Evolutionary conservation across 2,113 vertebrate genomes (phyloP).

Genomic region (Garra rufa): DNA sequence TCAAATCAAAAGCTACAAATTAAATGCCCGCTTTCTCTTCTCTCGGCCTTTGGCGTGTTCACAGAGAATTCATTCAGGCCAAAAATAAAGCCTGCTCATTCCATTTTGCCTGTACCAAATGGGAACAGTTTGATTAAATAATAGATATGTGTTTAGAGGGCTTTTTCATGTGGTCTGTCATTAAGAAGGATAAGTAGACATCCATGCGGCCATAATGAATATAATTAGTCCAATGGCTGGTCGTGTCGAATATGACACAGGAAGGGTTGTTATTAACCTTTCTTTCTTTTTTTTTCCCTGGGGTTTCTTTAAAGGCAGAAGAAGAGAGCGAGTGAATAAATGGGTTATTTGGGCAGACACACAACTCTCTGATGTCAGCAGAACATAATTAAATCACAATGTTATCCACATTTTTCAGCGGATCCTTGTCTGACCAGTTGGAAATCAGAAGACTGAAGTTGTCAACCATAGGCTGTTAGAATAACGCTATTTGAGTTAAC

Average conservation of each 20-base stretch:
- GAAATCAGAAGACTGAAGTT: background rate
- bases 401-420: slow-evolving; percentile 53
- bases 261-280: slow-evolving; percentile 96
- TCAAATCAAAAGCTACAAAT: slow-evolving; percentile 78
- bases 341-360: slow-evolving; percentile 58
- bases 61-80: slow-evolving; percentile 77
- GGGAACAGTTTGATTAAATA: slow-evolving; percentile 98
- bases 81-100: slow-evolving; percentile 86
- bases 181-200: slow-evolving; percentile 95
- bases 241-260: slow-evolving; percentile 94
- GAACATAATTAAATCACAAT: slow-evolving; percentile 58
- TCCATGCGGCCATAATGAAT: slow-evolving; percentile 95
- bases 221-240: slow-evolving; percentile 89
- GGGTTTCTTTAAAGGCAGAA: slow-evolving; percentile 59
- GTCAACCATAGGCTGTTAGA: background rate
- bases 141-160: slow-evolving; percentile 95
- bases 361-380: slow-evolving; percentile 52
- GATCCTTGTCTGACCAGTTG: slow-evolving; percentile 62
- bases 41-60: slow-evolving; percentile 70
- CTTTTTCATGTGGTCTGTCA: slow-evolving; percentile 87
- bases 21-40: slow-evolving; percentile 67
- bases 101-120: slow-evolving; percentile 84
- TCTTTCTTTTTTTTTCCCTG: slow-evolving; percentile 77
- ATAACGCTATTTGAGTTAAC: background rate
- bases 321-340: slow-evolving; percentile 51